Conservation (phyloP, 2,113 vertebrate species). For the Jacana jacana region DNA sequence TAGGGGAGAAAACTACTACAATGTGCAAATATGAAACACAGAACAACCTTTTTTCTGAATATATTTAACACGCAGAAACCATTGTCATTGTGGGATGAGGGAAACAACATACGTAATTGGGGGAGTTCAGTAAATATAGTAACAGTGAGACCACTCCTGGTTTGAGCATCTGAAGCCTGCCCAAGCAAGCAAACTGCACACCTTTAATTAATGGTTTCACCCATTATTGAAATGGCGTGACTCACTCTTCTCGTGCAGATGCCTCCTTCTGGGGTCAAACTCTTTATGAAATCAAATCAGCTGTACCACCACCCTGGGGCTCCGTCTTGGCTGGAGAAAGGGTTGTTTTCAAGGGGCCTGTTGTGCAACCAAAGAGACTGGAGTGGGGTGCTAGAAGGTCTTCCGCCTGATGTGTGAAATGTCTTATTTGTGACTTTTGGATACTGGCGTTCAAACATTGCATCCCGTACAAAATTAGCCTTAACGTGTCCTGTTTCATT, state of each 20-base stretch:
- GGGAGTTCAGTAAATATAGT: slow-evolving; percentile 27
- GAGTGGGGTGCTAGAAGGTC: not conserved
- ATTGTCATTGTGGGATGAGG: not conserved
- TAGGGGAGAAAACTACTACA: not conserved
- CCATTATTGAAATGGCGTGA: slow-evolving; percentile 23
- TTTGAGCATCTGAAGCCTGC: not conserved
- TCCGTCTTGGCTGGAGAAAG: slow-evolving; percentile 17
- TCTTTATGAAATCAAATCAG: not conserved
- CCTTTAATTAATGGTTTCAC: slow-evolving; percentile 27
- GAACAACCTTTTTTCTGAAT: not conserved
- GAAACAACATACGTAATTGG: slow-evolving; percentile 27
- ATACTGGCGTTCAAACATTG: not conserved
- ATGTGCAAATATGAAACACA: not conserved
- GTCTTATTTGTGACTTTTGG: not conserved
- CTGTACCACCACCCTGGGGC: not conserved
- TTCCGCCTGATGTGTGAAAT: not conserved
- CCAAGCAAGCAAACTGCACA: slow-evolving; percentile 1
- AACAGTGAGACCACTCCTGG: slow-evolving; percentile 20
- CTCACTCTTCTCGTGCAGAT: not conserved
- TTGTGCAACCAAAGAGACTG: not conserved
- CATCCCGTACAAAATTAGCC: not conserved
- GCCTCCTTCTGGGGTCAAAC: slow-evolving; percentile 31
- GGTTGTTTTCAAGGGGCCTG: not conserved
- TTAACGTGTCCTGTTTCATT: not conserved
- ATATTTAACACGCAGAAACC: not conserved